Evolutionary conservation across 2,113 vertebrate genomes (phyloP), one percentile per base, ranked within the genome.

Genomic region (Echinops telfairi): DNA sequence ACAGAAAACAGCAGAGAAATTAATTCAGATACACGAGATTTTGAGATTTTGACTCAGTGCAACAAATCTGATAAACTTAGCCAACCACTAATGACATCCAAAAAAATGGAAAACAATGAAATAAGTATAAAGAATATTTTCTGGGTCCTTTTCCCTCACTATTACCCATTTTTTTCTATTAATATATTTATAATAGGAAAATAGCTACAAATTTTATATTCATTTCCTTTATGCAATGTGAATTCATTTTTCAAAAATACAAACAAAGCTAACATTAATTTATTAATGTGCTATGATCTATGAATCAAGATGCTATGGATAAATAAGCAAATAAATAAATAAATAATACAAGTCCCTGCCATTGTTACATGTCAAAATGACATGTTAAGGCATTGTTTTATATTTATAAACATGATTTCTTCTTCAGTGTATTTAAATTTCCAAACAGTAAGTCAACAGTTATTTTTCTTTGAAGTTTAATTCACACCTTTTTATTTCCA

Each of bases 401-500:
- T 57, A n/a, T 73, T 78, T 77, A 29, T 38, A 12, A 43, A 11
- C 1, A n/a, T 17, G 33, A 22, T 12, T 78, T 86, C 27, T 88
- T 79, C 71, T 27, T 92, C 62, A 64, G 25, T n/a, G 1, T 20
- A 60, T 75, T 86, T 83, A 19, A 57, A 27, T 88, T 85, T 88
- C 68, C 38, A 97, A 95, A 84, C 47, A 96, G 82, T 82, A 83
- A 94, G n/a, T 79, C 86, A 92, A 2, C 82, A 47, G 73, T 73
- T 89, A 88, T 93, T 91, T 97, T 96, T 84, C 78, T 76, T 47
- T 0, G 15, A 53, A 60, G 80, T 96, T 97, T 97, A 95, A 89
- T 95, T 97, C 96, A 80, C 90, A 78, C 85, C 0, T 92, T 96
- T 96, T 80, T 96, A 97, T 97, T 95, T 73, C 0, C 84, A 84